Evolutionary conservation across 2,113 vertebrate genomes (phyloP), one percentile per base, ranked within the genome.

Genomic region (Heterocephalus glaber): DNA sequence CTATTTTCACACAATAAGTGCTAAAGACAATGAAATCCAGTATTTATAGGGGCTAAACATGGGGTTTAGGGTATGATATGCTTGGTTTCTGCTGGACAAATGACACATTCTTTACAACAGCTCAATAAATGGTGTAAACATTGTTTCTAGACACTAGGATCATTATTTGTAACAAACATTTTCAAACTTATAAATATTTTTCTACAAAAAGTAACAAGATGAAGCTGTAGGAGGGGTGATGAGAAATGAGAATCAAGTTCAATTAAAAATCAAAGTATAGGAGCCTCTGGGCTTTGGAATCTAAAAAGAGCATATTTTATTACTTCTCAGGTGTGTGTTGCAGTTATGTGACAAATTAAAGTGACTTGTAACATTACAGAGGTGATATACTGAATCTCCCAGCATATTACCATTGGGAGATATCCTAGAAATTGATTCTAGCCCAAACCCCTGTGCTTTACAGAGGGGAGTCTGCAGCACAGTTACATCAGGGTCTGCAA

Each of bases 1-100:
- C 77, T 70, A 9, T 68, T 89, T 84, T 93, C 47, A n/a, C 1
- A 9, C 4, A 7, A 5, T 13, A 44, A 54, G 17, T 54, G 3
- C 38, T 3, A 5, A 60, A 79, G 16, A 7, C 63, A 82, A 13
- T 35, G 4, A 11, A 38, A 35, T 33, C 16, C 9, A 56, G 19
- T 33, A 2, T 74, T 74, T 30, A 19, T 2, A 17, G 38, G 5
- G 11, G 0, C 1, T 60, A 7, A 2, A 6, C 20, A 13, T 33
- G 19, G 33, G 41, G 0, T 0, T 1, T 1, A 0, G 9, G 54
- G 44, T 35, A 44, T 65, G 4, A 0, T 13, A 6, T 30, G 16
- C 49, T 44, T 83, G 80, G 66, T 33, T 60, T 70, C 10, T 22
- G 20, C 3, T 41, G 30, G 0, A 41, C 38, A n/a, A 22, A 13